These are phyloP conservation scores for Goniozus legneri DNA, from an alignment of 1,140 invertebrate species.

Conservation along the genomic window DNA sequence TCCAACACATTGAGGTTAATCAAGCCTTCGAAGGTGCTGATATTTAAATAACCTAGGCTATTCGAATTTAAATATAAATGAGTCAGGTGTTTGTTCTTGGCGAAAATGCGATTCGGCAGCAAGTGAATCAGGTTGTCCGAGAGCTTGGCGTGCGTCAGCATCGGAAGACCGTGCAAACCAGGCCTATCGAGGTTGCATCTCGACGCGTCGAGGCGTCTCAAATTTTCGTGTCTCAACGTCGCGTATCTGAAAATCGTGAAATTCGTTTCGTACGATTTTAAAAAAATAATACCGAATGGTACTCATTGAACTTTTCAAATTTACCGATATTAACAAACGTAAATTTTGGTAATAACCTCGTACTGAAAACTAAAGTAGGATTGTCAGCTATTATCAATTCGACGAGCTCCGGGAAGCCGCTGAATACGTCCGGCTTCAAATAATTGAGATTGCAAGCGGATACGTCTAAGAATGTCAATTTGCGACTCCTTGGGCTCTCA, in stretches of 20 bases:
- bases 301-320: neutral
- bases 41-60: constrained; percentile 56
- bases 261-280: constrained; percentile 10
- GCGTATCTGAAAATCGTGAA: constrained; percentile 51
- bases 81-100: constrained; percentile 59
- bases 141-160: constrained; percentile 56
- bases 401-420: constrained; percentile 33
- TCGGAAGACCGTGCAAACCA: constrained; percentile 60
- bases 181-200: constrained; percentile 63
- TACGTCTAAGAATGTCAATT: constrained; percentile 38
- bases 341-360: constrained; percentile 22
- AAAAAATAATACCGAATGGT: constrained; percentile 2
- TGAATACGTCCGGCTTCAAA: constrained; percentile 34
- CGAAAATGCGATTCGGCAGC: constrained; percentile 58
- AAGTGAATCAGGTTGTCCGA: constrained; percentile 60
- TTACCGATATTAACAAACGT: neutral
- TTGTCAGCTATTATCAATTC: constrained; percentile 40
- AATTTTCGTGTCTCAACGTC: constrained; percentile 40
- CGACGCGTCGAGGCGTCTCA: constrained; percentile 61
- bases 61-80: constrained; percentile 63
- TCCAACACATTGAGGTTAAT: constrained; percentile 59
- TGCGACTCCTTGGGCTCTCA: constrained; percentile 30
- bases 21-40: constrained; percentile 34
- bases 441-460: constrained; percentile 42
- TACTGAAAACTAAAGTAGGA: constrained; percentile 37